A percentile compares a stretch with the other conserved stretches of the same genome.
phyloP scores from a whole-genome alignment of 2,888 invertebrate genomes.

The Athalia cordata region DNA sequence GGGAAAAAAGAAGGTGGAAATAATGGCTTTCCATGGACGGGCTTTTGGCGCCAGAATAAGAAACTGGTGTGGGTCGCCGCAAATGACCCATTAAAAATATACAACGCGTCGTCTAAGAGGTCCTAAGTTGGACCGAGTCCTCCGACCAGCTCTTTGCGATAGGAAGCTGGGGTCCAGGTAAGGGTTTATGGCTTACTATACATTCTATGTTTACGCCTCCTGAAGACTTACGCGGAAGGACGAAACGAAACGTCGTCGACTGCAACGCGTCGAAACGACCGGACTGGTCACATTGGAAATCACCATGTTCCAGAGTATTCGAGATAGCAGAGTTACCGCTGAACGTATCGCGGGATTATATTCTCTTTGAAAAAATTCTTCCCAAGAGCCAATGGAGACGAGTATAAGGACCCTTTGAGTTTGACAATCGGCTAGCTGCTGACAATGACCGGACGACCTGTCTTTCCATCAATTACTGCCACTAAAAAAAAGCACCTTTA shows the following conservation, averaged over 20 bases:
- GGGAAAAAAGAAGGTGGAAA: background rate
- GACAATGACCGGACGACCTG: no score
- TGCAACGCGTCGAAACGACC: conserved; percentile 3
- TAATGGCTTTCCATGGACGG: conserved; percentile 33
- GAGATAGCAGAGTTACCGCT: no score
- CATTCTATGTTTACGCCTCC: conserved; percentile 24
- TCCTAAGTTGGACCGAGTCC: conserved; percentile 33
- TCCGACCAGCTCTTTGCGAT: conserved; percentile 32
- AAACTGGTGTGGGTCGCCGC: conserved; percentile 19
- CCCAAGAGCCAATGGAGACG: no score
- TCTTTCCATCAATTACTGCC: no score
- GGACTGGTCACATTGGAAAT: no score
- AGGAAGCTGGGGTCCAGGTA: conserved; percentile 26
- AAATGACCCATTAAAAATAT: conserved; percentile 44
- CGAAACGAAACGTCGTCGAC: background rate
- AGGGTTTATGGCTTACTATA: conserved; percentile 33
- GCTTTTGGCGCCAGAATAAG: conserved; percentile 37
- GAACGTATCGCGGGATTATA: no score
- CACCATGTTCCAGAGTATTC: no score
- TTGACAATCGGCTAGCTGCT: no score
- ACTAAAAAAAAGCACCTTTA: no score
- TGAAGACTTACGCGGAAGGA: conserved; percentile 4
- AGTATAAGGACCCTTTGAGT: no score
- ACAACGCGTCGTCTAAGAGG: conserved; percentile 39
- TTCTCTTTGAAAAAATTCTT: no score